Conservation (phyloP, 2,888 invertebrate species). For the Fragum whitleyi region DNA sequence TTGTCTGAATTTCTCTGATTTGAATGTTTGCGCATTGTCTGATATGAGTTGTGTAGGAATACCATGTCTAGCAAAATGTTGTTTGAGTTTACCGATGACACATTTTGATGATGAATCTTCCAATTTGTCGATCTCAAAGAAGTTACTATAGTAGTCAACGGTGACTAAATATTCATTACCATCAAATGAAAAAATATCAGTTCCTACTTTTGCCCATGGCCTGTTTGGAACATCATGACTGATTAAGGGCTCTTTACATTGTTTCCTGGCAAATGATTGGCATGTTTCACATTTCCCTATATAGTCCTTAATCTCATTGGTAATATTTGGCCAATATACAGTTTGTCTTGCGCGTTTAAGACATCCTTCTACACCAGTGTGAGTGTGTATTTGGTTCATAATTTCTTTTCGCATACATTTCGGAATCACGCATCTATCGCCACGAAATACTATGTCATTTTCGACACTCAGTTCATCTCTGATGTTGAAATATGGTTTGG, state of each 20-base stretch:
- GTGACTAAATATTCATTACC: constrained; percentile 48
- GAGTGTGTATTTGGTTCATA: constrained; percentile 38
- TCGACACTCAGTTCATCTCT: constrained; percentile 55
- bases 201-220: constrained; percentile 57
- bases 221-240: constrained; percentile 46
- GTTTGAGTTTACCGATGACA: constrained; percentile 48
- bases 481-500: constrained; percentile 49
- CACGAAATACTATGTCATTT: constrained; percentile 59
- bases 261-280: constrained; percentile 20
- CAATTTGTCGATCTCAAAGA: constrained; percentile 44
- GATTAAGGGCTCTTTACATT: constrained; percentile 49
- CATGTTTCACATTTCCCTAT: constrained; percentile 47
- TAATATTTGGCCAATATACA: constrained; percentile 50
- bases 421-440: constrained; percentile 38
- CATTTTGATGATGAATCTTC: constrained; percentile 29
- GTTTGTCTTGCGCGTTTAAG: constrained; percentile 37
- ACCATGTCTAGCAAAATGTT: constrained; percentile 37
- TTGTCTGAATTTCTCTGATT: constrained; percentile 30
- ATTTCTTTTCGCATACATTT: constrained; percentile 40
- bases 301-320: constrained; percentile 29
- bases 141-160: constrained; percentile 56
- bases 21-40: constrained; percentile 47
- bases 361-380: constrained; percentile 42
- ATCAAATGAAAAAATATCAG: constrained; percentile 54
- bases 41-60: constrained; percentile 32